Percentiles rank a stretch among this genome's conserved stretches.
phyloP scores from a whole-genome alignment of 2,113 vertebrate genomes.

The Pelusios castaneus region DNA sequence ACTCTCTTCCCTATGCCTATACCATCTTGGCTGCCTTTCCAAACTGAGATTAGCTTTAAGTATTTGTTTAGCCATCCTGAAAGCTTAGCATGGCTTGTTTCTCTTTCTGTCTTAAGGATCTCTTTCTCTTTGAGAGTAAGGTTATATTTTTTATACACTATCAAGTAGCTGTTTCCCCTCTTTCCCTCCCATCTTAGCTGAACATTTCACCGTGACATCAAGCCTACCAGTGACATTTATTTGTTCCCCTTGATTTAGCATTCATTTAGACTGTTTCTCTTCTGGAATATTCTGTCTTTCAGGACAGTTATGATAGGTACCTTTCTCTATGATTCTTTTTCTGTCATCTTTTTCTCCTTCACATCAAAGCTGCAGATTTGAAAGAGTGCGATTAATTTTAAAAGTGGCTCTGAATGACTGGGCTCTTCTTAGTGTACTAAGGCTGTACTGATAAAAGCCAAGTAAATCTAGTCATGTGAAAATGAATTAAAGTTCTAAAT shows the following conservation, averaged over 20 bases:
- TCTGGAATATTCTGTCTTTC: background rate
- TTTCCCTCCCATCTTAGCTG: background rate
- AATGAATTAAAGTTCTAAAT: background rate
- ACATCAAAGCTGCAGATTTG: background rate
- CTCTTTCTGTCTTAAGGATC: background rate
- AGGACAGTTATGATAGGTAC: background rate
- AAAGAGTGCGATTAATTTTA: background rate
- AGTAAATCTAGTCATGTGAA: background rate
- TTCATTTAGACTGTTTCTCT: background rate
- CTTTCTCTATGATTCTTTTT: background rate
- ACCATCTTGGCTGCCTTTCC: background rate
- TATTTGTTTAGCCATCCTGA: constrained; percentile 26
- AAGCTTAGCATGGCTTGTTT: background rate
- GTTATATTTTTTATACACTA: constrained; percentile 1
- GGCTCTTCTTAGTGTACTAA: background rate
- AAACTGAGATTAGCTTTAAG: constrained; percentile 19
- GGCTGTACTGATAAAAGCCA: background rate
- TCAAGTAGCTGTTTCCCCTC: background rate
- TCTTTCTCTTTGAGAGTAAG: constrained; percentile 17
- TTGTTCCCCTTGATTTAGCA: background rate
- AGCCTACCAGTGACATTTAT: background rate
- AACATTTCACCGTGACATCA: background rate
- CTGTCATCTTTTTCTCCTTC: background rate
- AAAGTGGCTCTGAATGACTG: background rate
- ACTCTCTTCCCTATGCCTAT: accelerated